Evolutionary conservation across 1,140 invertebrate genomes (phyloP), one percentile per base, ranked within the genome.

Genomic region (Neoseiulus cucumeris): DNA sequence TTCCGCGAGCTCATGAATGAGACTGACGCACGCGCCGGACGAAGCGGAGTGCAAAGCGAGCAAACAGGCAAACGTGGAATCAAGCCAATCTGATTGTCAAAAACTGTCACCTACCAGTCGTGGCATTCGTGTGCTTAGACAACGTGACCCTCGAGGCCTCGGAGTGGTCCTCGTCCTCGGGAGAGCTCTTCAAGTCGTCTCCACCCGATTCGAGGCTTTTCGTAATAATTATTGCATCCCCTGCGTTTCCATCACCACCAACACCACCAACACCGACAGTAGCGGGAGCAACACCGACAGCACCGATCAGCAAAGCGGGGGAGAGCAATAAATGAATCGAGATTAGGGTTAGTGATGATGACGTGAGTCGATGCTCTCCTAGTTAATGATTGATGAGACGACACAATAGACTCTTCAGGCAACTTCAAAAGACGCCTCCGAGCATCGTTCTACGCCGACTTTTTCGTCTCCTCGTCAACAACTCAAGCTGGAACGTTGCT

Each of bases 141-240:
- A 59, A 25, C 1, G 51, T 59, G 25, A 59, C 51, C 51, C 51
- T 59, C 4, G 51, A 59, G 14, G 51, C 51, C 33, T 25, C 51
- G 14, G 51, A 59, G 12, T n/a, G 51, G 14, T 59, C 51, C 22
- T 59, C 51, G 22, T 59, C 51, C 22, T 59, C 51, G 14, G 51
- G 51, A 17, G 51, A 59, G 51, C 51, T 59, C 51, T 59, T 59
- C 51, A 25, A 29, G 12, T 59, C 51, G 17, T 33, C 51, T 17
- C 14, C 33, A 1, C 14, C 33, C 25, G 25, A 29, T 33, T 59
- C 51, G 14, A 59, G 33, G 33, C 51, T 59, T 33, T 59, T 59
- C 14, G 51, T 59, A 29, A 59, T 59, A 25, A 59, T 59, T 18
- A 59, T 59, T 59, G 51, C 51, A 33, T 59, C 51, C 22, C 51